Conservation (phyloP, 35 echinoderm and acorn worm species). For the Heliocidaris erythrogramma region DNA sequence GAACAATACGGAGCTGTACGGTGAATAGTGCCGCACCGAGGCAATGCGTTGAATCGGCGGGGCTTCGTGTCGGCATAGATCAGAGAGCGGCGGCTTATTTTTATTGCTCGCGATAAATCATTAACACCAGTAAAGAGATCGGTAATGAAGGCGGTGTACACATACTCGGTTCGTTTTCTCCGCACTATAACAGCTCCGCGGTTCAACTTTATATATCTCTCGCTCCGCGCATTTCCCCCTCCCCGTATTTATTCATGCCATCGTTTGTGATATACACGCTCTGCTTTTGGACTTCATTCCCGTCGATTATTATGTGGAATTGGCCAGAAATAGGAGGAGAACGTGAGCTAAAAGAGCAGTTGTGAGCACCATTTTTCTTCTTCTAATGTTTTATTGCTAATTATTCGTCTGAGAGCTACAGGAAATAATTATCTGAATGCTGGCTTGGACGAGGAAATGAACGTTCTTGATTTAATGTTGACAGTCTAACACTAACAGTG, state of each 20-base stretch:
- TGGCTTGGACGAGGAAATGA: background rate
- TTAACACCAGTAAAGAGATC: conserved; percentile 38
- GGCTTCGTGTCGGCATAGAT: conserved; percentile 48
- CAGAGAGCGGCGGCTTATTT: conserved; percentile 41
- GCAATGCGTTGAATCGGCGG: background rate
- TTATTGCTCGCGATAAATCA: conserved; percentile 55
- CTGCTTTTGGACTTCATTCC: background rate
- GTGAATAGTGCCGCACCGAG: background rate
- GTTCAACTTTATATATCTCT: background rate
- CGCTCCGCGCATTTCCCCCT: background rate
- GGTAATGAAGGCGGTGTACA: conserved; percentile 26
- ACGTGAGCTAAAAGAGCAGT: background rate
- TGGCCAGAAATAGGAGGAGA: background rate
- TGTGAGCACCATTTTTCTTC: background rate
- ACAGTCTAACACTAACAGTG: background rate
- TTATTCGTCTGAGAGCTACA: background rate
- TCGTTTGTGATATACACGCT: background rate
- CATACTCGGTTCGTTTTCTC: background rate
- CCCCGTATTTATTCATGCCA: background rate
- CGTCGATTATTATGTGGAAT: background rate
- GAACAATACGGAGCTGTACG: background rate
- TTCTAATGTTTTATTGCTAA: too few species aligned
- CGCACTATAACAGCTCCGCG: background rate
- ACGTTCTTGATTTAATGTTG: background rate
- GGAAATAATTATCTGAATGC: background rate